Evolutionary conservation across 2,888 invertebrate species (phyloP).

Genomic region (Adelphocoris suturalis): DNA sequence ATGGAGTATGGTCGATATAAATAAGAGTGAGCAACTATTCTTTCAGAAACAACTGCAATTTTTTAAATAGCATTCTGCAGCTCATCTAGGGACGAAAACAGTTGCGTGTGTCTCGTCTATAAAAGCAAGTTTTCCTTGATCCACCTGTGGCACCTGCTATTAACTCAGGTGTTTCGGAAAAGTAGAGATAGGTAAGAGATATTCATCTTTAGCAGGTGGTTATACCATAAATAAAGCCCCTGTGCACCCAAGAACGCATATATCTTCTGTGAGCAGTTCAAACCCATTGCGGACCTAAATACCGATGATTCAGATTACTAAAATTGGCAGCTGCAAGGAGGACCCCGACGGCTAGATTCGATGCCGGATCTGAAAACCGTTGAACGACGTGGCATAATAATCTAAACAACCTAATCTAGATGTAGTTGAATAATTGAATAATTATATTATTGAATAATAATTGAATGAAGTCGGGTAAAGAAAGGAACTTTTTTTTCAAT

Average conservation of each 20-base stretch:
- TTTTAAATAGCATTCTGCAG: too few relatives aligned
- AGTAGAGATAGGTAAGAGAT: neutral
- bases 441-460: too few relatives aligned
- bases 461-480: too few relatives aligned
- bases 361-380: neutral
- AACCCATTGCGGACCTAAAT: conserved; percentile 6
- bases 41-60: too few relatives aligned
- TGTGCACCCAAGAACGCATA: neutral
- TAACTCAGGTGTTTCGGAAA: neutral
- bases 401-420: too few relatives aligned
- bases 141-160: neutral
- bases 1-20: too few relatives aligned
- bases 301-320: conserved; percentile 20
- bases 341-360: neutral
- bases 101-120: neutral
- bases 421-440: too few relatives aligned
- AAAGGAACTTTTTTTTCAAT: too few relatives aligned
- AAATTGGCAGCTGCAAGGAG: conserved; percentile 5
- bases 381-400: too few relatives aligned
- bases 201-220: neutral
- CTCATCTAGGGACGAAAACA: neutral
- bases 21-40: too few relatives aligned
- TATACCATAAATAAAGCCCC: too few relatives aligned
- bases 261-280: neutral
- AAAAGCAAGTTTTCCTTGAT: neutral